Percentiles rank a stretch among this genome's conserved stretches.
Conservation (phyloP, 2,888 invertebrate genomes). For the Tolmerus cingulatus region DNA sequence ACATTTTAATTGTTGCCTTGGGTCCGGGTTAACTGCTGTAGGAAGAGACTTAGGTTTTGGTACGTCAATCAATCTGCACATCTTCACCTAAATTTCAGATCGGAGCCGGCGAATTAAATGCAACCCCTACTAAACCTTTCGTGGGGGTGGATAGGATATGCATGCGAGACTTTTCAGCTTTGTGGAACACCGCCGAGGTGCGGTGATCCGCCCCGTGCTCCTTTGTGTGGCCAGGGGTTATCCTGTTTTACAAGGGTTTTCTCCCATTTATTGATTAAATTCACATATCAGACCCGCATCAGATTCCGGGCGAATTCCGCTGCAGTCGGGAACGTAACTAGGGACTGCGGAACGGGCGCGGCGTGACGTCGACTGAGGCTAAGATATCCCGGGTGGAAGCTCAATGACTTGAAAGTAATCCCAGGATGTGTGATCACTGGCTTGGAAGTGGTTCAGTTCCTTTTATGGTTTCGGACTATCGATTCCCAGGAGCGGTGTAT, state of each 20-base stretch:
- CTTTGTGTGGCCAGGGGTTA: background rate
- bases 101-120: conserved; percentile 1
- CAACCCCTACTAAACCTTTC: background rate
- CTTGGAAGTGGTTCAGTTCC: conserved; percentile 17
- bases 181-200: background rate
- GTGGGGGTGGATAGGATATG: background rate
- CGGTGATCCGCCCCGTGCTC: background rate
- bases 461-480: background rate
- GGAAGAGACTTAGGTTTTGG: background rate
- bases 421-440: conserved; percentile 1
- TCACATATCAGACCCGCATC: conserved; percentile 11
- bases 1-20: background rate
- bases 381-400: background rate
- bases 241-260: background rate
- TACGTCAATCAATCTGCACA: background rate
- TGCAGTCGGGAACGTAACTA: background rate
- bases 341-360: background rate
- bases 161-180: background rate
- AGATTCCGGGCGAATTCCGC: background rate
- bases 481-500: background rate
- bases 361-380: background rate
- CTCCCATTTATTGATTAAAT: conserved; percentile 22
- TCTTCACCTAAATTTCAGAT: conserved; percentile 21
- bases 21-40: background rate
- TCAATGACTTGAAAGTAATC: conserved; percentile 31